phyloP scores from a whole-genome alignment of 2,888 invertebrate species.

The Suillia variegata region DNA sequence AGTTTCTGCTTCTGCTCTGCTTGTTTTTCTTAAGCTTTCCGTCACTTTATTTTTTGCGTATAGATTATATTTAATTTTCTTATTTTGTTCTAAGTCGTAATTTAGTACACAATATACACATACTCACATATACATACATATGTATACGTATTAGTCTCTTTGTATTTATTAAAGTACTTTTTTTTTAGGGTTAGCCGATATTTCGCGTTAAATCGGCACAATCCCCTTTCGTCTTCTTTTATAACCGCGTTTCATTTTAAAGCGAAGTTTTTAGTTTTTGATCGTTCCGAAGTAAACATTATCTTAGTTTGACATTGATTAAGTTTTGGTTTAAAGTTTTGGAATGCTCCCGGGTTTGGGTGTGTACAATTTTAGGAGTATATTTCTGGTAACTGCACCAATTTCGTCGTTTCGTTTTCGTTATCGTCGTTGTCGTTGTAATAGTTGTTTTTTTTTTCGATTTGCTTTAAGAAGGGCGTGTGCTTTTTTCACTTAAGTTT shows the following conservation, averaged over 20 bases:
- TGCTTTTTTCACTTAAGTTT: constrained; percentile 26
- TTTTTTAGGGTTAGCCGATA: constrained; percentile 43
- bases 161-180: too few relatives aligned
- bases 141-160: too few relatives aligned
- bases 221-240: constrained; percentile 55
- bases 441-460: constrained; percentile 15
- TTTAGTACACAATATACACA: too few relatives aligned
- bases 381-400: constrained; percentile 18
- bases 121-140: too few relatives aligned
- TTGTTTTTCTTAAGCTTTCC: background rate
- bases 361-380: background rate
- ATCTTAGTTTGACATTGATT: too few relatives aligned
- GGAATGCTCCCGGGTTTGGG: constrained; percentile 10
- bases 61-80: too few relatives aligned
- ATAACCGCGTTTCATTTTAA: constrained; percentile 54
- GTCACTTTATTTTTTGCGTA: constrained; percentile 8
- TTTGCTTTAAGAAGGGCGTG: constrained; percentile 31
- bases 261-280: too few relatives aligned
- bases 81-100: too few relatives aligned
- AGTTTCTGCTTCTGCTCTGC: background rate
- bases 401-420: constrained; percentile 14
- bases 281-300: too few relatives aligned
- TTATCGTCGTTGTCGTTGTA: constrained; percentile 12
- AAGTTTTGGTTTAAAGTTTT: background rate
- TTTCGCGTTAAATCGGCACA: constrained; percentile 42